phyloP scores from a whole-genome alignment of 2,113 vertebrate genomes.

The Oceanodroma tethys region DNA sequence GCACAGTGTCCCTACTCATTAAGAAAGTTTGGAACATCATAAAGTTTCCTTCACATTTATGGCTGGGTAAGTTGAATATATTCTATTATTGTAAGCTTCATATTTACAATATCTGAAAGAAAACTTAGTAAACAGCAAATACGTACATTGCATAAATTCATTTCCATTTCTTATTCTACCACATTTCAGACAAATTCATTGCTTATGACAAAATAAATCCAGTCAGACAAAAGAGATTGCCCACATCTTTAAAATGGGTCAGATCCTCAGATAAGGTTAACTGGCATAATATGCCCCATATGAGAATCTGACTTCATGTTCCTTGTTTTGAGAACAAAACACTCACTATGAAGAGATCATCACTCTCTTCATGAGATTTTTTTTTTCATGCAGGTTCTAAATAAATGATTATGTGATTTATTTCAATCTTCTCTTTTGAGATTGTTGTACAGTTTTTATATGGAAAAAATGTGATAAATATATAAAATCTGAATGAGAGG shows the following conservation, averaged over 20 bases:
- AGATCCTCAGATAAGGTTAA: not conserved
- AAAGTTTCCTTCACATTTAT: not conserved
- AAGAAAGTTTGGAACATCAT: not conserved
- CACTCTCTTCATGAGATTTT: not conserved
- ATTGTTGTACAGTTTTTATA: not conserved
- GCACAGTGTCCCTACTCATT: not conserved
- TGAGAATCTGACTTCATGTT: not conserved
- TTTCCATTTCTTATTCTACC: not conserved
- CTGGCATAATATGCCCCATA: not conserved
- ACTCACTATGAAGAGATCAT: not conserved
- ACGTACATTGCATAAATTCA: not conserved
- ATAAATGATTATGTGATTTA: not conserved
- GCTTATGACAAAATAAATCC: not conserved
- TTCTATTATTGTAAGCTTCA: not conserved
- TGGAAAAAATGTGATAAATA: not conserved
- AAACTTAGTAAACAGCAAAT: not conserved
- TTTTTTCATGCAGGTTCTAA: not conserved
- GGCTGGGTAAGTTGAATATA: not conserved
- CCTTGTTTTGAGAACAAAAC: not conserved
- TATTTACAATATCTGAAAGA: not conserved
- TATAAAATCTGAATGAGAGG: not conserved
- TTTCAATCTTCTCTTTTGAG: not conserved
- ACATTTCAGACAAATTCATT: not conserved
- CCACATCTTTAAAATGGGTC: not conserved
- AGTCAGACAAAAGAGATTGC: not conserved